Percentiles rank a stretch among this genome's conserved stretches.
phyloP scores from a whole-genome alignment of 2,797 vertebrate species.

The Ispidina picta region DNA sequence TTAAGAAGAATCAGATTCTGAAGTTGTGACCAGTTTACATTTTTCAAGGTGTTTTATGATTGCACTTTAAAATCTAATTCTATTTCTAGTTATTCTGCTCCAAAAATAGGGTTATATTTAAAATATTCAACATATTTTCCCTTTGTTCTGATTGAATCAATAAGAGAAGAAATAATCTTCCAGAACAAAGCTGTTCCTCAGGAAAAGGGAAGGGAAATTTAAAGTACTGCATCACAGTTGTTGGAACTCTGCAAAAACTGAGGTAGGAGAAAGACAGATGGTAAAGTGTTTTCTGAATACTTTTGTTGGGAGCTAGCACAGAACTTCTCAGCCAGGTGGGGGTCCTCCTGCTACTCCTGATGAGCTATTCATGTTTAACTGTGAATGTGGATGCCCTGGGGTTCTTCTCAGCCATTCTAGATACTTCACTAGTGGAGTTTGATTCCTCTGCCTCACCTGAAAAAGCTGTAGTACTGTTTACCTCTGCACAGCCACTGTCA shows the following conservation, averaged over 20 bases:
- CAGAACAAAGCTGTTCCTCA: neutral
- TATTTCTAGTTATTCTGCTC: neutral
- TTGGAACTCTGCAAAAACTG: neutral
- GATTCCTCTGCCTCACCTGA: neutral
- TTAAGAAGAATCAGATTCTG: neutral
- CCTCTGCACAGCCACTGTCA: neutral
- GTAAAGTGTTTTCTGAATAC: neutral
- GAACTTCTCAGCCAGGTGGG: neutral
- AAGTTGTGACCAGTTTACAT: neutral
- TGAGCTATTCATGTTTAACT: neutral
- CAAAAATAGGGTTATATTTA: neutral
- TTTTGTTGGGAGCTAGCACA: neutral
- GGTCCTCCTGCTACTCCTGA: neutral
- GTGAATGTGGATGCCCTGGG: too few species aligned
- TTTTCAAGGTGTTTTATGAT: neutral
- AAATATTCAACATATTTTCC: neutral
- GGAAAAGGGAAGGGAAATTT: neutral
- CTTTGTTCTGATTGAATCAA: neutral
- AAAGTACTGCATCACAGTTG: neutral
- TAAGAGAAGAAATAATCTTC: neutral
- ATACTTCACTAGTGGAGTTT: neutral
- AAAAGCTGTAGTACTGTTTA: neutral
- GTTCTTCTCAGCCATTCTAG: neutral
- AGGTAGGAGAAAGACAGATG: neutral
- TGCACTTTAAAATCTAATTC: neutral